Evolutionary conservation across 2,113 vertebrate genomes (phyloP).

Genomic region (Chinchilla lanigera): DNA sequence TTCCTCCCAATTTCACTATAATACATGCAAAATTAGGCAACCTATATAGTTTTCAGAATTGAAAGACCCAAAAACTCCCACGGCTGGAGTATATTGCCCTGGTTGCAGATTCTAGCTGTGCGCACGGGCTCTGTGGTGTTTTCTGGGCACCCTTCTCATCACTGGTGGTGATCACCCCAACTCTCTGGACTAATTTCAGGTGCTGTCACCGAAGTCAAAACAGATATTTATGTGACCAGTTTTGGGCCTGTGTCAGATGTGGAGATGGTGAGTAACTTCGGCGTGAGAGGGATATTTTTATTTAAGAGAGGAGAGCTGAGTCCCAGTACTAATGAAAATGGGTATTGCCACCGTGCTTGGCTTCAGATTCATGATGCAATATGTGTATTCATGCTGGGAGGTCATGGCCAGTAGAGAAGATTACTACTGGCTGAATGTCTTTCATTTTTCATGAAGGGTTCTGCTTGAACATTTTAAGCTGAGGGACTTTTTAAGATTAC

Average conservation of each 20-base stretch:
- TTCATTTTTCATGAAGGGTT: conserved; percentile 81
- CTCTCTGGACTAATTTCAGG: conserved; percentile 82
- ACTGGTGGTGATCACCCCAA: background rate
- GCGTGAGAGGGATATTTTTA: background rate
- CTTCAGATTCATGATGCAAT: conserved; percentile 81
- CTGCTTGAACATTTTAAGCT: conserved; percentile 68
- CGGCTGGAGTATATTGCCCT: background rate
- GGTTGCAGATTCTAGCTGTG: background rate
- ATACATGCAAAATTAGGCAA: conserved; percentile 8
- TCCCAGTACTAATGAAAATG: background rate
- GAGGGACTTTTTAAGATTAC: background rate
- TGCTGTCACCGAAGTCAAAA: conserved; percentile 96
- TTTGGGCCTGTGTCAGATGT: conserved; percentile 97
- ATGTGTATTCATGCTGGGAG: conserved; percentile 80
- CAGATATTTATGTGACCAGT: conserved; percentile 97
- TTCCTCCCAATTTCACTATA: background rate
- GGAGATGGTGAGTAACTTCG: conserved; percentile 92
- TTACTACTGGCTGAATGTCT: conserved; percentile 89
- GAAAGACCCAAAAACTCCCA: background rate
- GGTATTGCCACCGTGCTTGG: background rate
- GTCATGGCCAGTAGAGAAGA: conserved; percentile 89
- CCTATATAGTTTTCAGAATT: background rate
- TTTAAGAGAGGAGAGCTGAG: background rate
- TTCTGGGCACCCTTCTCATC: background rate
- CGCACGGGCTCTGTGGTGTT: background rate